Evolutionary conservation across 2,113 vertebrate species (phyloP).

Genomic region (Vidua chalybeata): DNA sequence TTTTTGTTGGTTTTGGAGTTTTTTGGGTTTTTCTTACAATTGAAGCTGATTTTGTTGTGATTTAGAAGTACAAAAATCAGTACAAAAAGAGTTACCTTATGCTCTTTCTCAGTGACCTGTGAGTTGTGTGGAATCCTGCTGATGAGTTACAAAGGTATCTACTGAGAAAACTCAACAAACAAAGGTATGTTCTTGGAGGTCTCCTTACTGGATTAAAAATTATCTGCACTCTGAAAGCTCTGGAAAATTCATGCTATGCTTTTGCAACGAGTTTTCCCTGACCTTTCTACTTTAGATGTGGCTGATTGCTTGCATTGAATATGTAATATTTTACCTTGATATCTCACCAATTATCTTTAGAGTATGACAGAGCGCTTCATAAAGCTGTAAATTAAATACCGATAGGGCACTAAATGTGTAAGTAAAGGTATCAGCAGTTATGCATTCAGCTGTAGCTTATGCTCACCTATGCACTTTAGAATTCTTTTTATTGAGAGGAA

Average conservation of each 20-base stretch:
- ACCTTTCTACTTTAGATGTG: not conserved
- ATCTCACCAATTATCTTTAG: not conserved
- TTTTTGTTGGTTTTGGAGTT: too few relatives aligned
- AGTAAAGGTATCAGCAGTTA: constrained; percentile 26
- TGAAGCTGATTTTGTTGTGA: not conserved
- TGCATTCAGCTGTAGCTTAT: not conserved
- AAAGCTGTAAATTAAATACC: not conserved
- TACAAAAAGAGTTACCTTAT: not conserved
- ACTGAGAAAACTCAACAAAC: not conserved
- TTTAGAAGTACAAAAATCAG: not conserved
- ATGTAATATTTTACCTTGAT: not conserved
- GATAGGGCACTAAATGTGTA: not conserved
- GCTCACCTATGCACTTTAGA: not conserved
- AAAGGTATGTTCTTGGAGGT: not conserved
- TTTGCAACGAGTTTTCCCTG: not conserved
- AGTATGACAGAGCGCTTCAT: not conserved
- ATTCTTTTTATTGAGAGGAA: not conserved
- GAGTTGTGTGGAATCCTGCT: not conserved
- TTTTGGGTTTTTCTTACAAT: not conserved
- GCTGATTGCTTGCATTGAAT: not conserved
- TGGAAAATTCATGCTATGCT: not conserved
- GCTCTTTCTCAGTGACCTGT: not conserved
- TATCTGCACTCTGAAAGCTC: not conserved
- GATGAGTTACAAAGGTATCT: not conserved
- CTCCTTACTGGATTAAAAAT: not conserved